Evolutionary conservation across 2,797 vertebrate genomes (phyloP).

Genomic region (Euphonia xanthogaster): DNA sequence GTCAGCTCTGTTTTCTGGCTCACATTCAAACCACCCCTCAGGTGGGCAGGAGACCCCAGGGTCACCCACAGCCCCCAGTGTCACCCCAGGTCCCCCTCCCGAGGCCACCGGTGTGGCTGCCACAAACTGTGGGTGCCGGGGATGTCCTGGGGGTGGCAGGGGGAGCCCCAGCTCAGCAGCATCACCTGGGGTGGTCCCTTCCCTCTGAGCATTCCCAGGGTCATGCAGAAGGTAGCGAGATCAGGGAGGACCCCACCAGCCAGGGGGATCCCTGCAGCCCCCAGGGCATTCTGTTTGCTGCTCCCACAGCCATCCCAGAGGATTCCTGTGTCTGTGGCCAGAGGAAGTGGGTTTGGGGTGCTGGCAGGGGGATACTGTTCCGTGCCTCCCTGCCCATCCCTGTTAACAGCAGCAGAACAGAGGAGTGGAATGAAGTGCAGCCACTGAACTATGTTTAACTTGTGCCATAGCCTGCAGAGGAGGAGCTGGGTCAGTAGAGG

Average conservation of each 20-base stretch:
- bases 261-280: background rate
- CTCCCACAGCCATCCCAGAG: background rate
- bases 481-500: background rate
- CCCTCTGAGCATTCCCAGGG: background rate
- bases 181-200: accelerated
- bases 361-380: accelerated
- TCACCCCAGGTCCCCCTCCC: accelerated
- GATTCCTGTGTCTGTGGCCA: background rate
- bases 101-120: background rate
- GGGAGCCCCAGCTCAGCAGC: background rate
- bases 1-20: background rate
- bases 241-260: accelerated
- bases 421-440: background rate
- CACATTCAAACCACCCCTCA: accelerated
- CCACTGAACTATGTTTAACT: background rate
- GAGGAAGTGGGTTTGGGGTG: too few relatives aligned
- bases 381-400: background rate
- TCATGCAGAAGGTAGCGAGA: accelerated
- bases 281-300: accelerated
- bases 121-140: background rate
- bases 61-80: background rate
- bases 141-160: background rate
- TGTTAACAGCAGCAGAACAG: background rate
- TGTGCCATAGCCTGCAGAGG: background rate
- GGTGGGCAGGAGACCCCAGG: background rate